Conservation (phyloP, 2,888 invertebrate genomes). For the Cenopis cana region DNA sequence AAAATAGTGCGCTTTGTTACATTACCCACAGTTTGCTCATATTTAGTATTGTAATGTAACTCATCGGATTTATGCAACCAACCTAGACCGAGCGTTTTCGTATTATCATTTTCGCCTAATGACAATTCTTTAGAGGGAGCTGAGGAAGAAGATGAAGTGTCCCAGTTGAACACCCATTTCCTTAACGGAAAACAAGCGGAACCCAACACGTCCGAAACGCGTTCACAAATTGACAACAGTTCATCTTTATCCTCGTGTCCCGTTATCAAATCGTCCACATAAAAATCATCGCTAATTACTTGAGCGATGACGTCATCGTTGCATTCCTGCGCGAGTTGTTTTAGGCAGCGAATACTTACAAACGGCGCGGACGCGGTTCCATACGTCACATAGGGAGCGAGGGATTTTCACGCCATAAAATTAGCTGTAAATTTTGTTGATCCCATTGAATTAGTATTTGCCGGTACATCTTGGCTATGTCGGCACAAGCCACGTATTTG, state of each 20-base stretch:
- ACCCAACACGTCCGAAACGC: too few species aligned
- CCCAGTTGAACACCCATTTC: slow-evolving; percentile 13
- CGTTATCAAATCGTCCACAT: slow-evolving; percentile 51
- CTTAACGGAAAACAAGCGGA: too few species aligned
- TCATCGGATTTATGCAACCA: too few species aligned
- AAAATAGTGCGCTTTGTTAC: too few species aligned
- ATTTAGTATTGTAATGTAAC: too few species aligned
- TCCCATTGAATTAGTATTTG: slow-evolving; percentile 50
- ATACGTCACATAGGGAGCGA: slow-evolving; percentile 45
- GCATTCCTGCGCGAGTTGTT: slow-evolving; percentile 54
- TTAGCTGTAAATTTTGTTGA: slow-evolving; percentile 54
- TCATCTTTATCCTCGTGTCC: slow-evolving; percentile 43
- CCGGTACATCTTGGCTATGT: slow-evolving; percentile 58
- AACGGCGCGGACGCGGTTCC: slow-evolving; percentile 56
- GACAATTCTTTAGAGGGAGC: slow-evolving; percentile 14
- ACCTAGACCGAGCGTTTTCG: slow-evolving; percentile 46
- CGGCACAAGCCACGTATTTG: too few species aligned
- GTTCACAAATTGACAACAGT: slow-evolving; percentile 6
- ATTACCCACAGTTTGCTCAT: too few species aligned
- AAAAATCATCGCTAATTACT: slow-evolving; percentile 50
- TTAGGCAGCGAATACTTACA: slow-evolving; percentile 52
- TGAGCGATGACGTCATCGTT: slow-evolving; percentile 47
- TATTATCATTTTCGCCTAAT: slow-evolving; percentile 35
- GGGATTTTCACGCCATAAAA: slow-evolving; percentile 54
- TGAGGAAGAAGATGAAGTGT: too few species aligned